Base-by-base conservation (phyloP, 2,888 invertebrate genomes). In the Matsumyia berberina region DNA sequence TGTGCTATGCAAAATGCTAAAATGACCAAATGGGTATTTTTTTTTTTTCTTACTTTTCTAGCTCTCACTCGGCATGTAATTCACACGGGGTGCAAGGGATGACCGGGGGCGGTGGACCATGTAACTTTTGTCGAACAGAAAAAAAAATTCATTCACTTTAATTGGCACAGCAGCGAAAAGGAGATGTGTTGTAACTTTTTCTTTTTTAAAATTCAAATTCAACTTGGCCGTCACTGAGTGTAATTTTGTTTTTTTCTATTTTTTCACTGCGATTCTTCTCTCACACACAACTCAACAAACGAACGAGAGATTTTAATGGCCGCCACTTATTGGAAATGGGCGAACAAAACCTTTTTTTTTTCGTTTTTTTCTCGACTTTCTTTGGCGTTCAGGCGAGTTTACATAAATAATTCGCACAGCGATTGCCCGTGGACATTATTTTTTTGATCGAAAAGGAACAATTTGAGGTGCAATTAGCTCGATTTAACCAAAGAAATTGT, bases 241-340 rank as follows among this genome's bases (percentile, higher is more conserved):
- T 33, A n/a, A 31, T 72, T 39, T 60, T 42, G 15, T 37, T 35
- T 44, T 8, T 33, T 31, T 33, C 46, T 74, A 49, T 72, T 35
- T 12, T 49, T 37, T 42, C 19, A 62, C 44, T 57, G 66, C 42
- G 51, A 83, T 72, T 55, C 70, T 55, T 44, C 19, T 49, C 42
- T 46, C 37, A 44, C 9, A 42, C 33, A 35, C 37, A 51, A 49
- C 33, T 51, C 31, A 39, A 46, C 53, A 49, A 64, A 58, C 53
- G 57, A 64, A 58, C 39, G 58, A 66, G 67, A 57, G 62, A 79
- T 79, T 85, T 85, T 85, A 85, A 85, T 85, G 85, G 85, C 85
- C 80, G 85, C 85, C 85, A 85, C 85, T 85, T 85, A 85, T 85
- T 80, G 80, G 80, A 85, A 80, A 85, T 85, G 85, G 85, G 69